Evolutionary conservation across 1,140 invertebrate genomes (phyloP).

Genomic region (Pseudachorutes palmiensis): DNA sequence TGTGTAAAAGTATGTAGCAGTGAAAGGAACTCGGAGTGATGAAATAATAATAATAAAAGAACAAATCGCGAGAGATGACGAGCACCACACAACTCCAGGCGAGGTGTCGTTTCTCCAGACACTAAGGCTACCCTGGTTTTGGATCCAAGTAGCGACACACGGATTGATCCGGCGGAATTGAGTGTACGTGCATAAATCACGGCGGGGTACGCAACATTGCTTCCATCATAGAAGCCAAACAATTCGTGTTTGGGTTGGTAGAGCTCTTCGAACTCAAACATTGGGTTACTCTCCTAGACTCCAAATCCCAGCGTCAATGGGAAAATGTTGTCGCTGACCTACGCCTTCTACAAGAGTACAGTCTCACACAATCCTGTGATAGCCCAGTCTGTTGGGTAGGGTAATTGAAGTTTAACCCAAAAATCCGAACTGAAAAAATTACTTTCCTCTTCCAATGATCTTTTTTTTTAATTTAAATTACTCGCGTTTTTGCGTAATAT

Average conservation of each 20-base stretch:
- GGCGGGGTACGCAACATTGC: not conserved
- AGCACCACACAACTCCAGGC: conserved; percentile 13
- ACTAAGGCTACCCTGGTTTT: conserved; percentile 18
- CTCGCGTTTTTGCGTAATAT: too few species aligned
- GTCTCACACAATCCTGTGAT: too few species aligned
- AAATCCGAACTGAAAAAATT: too few species aligned
- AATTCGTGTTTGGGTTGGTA: not conserved
- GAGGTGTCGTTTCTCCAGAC: not conserved
- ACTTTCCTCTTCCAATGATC: too few species aligned
- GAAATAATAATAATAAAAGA: not conserved
- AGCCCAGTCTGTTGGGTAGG: too few species aligned
- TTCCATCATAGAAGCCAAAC: conserved; percentile 7
- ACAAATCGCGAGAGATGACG: not conserved
- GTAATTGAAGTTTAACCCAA: too few species aligned
- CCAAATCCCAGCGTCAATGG: too few species aligned
- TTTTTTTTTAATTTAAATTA: too few species aligned
- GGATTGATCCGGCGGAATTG: not conserved
- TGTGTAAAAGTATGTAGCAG: not conserved
- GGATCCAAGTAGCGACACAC: not conserved
- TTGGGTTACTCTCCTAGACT: too few species aligned
- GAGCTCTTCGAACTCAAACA: not conserved
- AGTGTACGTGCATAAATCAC: not conserved
- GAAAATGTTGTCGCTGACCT: too few species aligned
- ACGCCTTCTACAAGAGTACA: too few species aligned
- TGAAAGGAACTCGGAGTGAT: not conserved